These are phyloP conservation scores for Lipophrys pholis DNA, from an alignment of 2,113 vertebrate genomes.

Conservation along the genomic window DNA sequence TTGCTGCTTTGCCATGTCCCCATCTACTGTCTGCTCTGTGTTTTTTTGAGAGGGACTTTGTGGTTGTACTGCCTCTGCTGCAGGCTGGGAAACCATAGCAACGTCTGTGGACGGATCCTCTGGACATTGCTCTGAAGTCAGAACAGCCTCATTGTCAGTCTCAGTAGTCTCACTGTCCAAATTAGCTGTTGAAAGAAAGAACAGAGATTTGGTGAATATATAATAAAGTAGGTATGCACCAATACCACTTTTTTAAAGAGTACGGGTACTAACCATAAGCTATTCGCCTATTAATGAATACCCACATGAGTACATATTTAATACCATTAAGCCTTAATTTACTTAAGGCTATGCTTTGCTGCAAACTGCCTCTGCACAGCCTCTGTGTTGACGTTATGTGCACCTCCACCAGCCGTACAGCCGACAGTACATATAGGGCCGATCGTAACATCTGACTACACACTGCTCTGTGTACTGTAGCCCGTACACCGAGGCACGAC, in stretches of 20 bases:
- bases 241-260: not conserved
- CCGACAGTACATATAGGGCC: too few species aligned
- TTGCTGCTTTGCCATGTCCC: constrained; percentile 31
- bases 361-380: too few species aligned
- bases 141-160: constrained; percentile 27
- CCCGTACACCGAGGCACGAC: too few species aligned
- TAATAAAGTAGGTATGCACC: not conserved
- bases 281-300: too few species aligned
- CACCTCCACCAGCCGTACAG: too few species aligned
- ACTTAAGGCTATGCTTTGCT: too few species aligned
- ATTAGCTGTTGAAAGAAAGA: constrained; percentile 64
- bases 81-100: constrained; percentile 16
- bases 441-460: too few species aligned
- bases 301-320: too few species aligned
- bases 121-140: constrained; percentile 28
- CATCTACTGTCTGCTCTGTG: constrained; percentile 53
- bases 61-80: constrained; percentile 13
- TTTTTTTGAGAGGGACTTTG: constrained; percentile 43
- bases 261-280: too few species aligned
- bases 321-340: too few species aligned
- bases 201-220: constrained; percentile 40
- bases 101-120: constrained; percentile 29
- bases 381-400: too few species aligned
- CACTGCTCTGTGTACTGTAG: too few species aligned
- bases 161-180: constrained; percentile 48